These are phyloP conservation scores for Myotis myotis DNA, from an alignment of 2,797 vertebrate species.

Conservation along the genomic window DNA sequence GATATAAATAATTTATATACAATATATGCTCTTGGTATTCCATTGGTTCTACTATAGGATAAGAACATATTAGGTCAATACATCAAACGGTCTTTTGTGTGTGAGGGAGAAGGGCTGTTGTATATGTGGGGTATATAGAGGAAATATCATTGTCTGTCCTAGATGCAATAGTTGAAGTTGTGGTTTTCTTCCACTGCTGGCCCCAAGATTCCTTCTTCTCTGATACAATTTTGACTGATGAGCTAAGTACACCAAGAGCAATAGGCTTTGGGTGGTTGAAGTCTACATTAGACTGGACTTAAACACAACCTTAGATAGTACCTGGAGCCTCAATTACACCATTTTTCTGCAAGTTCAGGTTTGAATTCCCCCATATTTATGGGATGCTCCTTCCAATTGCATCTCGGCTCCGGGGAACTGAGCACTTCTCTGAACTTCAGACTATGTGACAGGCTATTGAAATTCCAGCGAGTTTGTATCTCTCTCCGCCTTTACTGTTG, in stretches of 20 bases:
- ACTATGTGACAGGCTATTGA: neutral
- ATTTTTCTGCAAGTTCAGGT: neutral
- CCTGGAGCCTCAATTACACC: accelerated
- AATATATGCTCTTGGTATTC: neutral
- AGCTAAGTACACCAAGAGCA: neutral
- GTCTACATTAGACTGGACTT: too few relatives aligned
- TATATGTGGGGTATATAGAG: neutral
- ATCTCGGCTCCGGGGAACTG: neutral
- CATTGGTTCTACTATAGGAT: neutral
- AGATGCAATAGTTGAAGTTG: neutral
- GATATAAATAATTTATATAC: neutral
- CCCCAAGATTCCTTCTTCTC: neutral
- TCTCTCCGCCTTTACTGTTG: neutral
- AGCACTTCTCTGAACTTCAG: neutral
- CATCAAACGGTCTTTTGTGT: neutral
- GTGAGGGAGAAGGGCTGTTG: neutral
- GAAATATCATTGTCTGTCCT: neutral
- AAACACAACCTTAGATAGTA: neutral
- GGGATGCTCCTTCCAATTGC: neutral
- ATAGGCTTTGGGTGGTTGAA: neutral
- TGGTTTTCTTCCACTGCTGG: neutral
- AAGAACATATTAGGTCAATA: neutral
- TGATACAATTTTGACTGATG: neutral
- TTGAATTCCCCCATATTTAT: neutral
- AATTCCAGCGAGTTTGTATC: neutral